phyloP scores from a whole-genome alignment of 2,797 vertebrate genomes.

The Sebastes wilsoni region DNA sequence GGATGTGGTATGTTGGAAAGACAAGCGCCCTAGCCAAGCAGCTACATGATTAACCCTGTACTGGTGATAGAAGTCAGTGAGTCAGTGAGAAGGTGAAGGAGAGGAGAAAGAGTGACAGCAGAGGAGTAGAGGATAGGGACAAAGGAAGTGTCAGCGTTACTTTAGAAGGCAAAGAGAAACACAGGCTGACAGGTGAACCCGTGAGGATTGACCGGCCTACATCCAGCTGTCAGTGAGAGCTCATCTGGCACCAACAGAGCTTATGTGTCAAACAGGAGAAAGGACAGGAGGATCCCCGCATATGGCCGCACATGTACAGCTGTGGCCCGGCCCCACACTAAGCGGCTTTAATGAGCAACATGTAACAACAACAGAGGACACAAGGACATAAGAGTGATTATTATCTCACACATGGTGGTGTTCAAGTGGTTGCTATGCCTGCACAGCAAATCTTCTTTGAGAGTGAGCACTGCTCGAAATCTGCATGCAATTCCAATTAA shows the following conservation, averaged over 20 bases:
- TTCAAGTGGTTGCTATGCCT: slow-evolving; percentile 31
- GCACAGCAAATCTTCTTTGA: slow-evolving; percentile 16
- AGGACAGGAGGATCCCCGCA: slow-evolving; percentile 65
- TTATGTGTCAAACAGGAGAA: slow-evolving; percentile 74
- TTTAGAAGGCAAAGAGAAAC: slow-evolving; percentile 79
- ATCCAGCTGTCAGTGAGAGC: slow-evolving; percentile 83
- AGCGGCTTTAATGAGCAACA: slow-evolving; percentile 76
- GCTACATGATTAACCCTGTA: slow-evolving; percentile 62
- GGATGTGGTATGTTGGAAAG: slow-evolving; percentile 16
- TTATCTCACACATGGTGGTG: slow-evolving; percentile 44
- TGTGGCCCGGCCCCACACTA: slow-evolving; percentile 67
- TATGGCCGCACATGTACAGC: slow-evolving; percentile 68
- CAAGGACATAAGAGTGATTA: slow-evolving; percentile 67
- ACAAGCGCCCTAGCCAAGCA: slow-evolving; percentile 16
- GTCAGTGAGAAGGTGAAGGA: slow-evolving; percentile 56
- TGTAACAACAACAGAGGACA: slow-evolving; percentile 69
- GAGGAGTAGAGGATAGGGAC: slow-evolving; percentile 59
- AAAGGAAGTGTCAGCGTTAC: slow-evolving; percentile 76
- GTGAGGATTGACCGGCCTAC: slow-evolving; percentile 82
- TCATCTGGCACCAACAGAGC: slow-evolving; percentile 80
- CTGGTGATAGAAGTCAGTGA: slow-evolving; percentile 42
- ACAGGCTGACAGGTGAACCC: slow-evolving; percentile 83
- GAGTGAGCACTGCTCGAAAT: neutral
- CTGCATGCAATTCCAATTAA: neutral
- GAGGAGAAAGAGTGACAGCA: slow-evolving; percentile 70